Base-by-base conservation (phyloP, 1,140 invertebrate genomes). In the Anastrepha obliqua region DNA sequence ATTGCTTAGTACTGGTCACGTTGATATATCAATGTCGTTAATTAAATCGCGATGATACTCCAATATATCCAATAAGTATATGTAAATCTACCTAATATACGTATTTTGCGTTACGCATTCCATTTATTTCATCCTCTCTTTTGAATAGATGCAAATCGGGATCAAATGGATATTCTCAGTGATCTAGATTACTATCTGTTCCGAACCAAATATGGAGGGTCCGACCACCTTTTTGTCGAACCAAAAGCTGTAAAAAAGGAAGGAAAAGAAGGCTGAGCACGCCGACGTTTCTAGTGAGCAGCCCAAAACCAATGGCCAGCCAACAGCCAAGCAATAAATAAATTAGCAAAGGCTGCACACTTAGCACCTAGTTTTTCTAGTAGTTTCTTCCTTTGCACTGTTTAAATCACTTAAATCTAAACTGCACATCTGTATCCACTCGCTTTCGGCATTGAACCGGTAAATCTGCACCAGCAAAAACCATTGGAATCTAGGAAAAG, bases 161-260 rank as follows among this genome's bases (percentile, higher is more conserved):
- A 93, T 90, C 90, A 92, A 90, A 92, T 93, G 20, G 92, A 91
- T 29, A 90, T 93, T 44, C 55, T 89, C 85, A 91, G 90, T 87
- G 89, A 92, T 67, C 87, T 86, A 87, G 90, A 91, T 85, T 92
- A 91, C 85, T 89, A 91, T 6, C 89, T 93, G 55, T 93, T 92
- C 87, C 20, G 90, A 62, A 20, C 11, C 2, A 90, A 90, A 65
- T 2, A 64, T 20, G 9, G 5, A 2, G 51, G 74, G 3, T 59
- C 85, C 20, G 88, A 89, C 87, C 91, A 91, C 42, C 42, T 93
- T 60, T 90, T 91, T 29, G 89, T 93, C 6, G 88, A 90, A 47
- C 59, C 44, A 2, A 74, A 51, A 9, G 74, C 2, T 59, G 55
- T 47, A 64, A 8, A 44, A 60, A 60, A 70, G 87, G 15, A 6